Percentiles rank a stretch among this genome's conserved stretches.
Conservation (phyloP, 2,797 vertebrate species). For the Xiphorhynchus erythropygius region DNA sequence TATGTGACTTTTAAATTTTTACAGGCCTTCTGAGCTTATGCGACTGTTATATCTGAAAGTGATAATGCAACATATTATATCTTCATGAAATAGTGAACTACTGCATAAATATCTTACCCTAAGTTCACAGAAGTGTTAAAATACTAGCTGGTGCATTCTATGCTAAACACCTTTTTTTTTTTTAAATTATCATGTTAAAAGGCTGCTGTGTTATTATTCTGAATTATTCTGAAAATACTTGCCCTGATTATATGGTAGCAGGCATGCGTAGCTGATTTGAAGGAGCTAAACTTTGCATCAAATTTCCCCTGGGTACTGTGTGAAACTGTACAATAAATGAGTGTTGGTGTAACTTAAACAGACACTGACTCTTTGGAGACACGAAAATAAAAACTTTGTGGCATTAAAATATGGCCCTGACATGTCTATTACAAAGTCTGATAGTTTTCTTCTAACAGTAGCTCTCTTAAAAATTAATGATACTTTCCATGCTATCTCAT, state of each 20-base stretch:
- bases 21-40: background rate
- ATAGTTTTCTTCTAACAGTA: background rate
- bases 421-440: constrained; percentile 14
- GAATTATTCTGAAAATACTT: background rate
- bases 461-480: constrained; percentile 37
- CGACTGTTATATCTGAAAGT: background rate
- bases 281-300: constrained; percentile 17
- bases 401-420: background rate
- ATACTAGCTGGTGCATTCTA: background rate
- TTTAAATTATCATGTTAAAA: background rate
- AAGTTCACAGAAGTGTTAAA: background rate
- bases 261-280: background rate
- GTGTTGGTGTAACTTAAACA: constrained; percentile 33
- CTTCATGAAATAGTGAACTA: background rate
- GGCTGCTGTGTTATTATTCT: background rate
- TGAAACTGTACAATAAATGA: constrained; percentile 41
- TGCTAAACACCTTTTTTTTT: background rate
- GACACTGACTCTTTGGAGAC: background rate
- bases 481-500: background rate
- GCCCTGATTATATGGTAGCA: background rate
- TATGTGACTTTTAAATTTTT: background rate
- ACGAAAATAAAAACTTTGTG: constrained; percentile 16
- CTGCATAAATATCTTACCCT: background rate
- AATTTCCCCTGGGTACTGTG: constrained; percentile 23
- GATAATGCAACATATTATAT: background rate